Percentiles rank a stretch among this genome's conserved stretches.
Conservation (phyloP, 2,888 invertebrate genomes). For the Xylota segnis region DNA sequence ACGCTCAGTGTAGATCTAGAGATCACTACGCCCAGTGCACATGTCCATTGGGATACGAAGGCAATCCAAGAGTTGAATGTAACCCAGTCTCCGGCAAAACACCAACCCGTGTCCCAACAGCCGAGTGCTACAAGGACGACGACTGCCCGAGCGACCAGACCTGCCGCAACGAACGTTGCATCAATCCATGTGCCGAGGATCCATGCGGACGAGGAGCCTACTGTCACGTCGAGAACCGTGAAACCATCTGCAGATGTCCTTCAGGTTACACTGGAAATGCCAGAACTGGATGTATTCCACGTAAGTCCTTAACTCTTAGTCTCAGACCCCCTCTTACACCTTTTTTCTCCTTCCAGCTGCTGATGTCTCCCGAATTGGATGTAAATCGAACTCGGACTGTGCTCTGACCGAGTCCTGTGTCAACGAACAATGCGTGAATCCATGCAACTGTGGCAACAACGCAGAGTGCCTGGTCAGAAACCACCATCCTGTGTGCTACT, state of each 20-base stretch:
- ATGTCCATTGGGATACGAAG: constrained; percentile 91
- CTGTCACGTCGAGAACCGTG: constrained; percentile 91
- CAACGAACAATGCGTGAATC: constrained; percentile 91
- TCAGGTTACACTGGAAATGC: constrained; percentile 91
- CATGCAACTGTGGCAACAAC: constrained; percentile 93
- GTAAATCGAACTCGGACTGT: constrained; percentile 92
- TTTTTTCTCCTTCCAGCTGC: constrained; percentile 84
- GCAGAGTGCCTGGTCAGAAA: constrained; percentile 92
- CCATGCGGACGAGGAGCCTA: constrained; percentile 93
- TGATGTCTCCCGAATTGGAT: constrained; percentile 88
- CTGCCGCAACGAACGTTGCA: constrained; percentile 91
- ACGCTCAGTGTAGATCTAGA: constrained; percentile 91
- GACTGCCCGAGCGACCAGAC: constrained; percentile 91
- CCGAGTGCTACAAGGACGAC: constrained; percentile 91
- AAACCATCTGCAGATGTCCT: constrained; percentile 92
- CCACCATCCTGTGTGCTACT: constrained; percentile 94
- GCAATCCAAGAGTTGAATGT: constrained; percentile 92
- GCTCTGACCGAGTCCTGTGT: constrained; percentile 93
- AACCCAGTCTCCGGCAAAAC: constrained; percentile 84
- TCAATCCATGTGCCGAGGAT: constrained; percentile 90
- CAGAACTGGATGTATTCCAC: constrained; percentile 89
- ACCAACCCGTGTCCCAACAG: constrained; percentile 81
- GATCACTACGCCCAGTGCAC: constrained; percentile 92
- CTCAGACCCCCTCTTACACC: background rate
- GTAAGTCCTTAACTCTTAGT: constrained; percentile 86